Percentiles rank a stretch among this genome's conserved stretches.
Conservation (phyloP, 2,113 vertebrate genomes). For the Nyctibius bracteatus region DNA sequence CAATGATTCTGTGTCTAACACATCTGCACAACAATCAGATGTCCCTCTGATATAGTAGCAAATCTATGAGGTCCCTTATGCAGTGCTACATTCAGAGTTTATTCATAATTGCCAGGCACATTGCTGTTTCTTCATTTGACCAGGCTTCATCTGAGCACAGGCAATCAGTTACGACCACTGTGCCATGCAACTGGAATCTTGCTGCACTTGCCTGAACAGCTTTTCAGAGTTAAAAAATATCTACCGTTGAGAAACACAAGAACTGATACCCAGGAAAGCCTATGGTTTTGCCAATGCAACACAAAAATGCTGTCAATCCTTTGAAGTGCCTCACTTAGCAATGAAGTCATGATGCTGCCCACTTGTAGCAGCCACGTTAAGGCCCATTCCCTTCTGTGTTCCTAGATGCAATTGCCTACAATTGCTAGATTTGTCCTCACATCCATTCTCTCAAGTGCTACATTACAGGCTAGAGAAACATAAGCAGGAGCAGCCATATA, state of each 20-base stretch:
- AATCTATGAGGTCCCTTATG: slow-evolving; percentile 19
- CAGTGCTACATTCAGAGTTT: slow-evolving; percentile 16
- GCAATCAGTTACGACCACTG: slow-evolving; percentile 8
- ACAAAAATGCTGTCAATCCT: not conserved
- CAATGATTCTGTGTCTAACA: slow-evolving; percentile 17
- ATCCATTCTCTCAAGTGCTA: not conserved
- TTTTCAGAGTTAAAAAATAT: not conserved
- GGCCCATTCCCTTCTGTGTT: not conserved
- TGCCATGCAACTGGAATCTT: slow-evolving; percentile 26
- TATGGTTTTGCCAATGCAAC: not conserved
- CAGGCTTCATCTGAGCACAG: not conserved
- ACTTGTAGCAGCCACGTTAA: not conserved
- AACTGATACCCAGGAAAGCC: not conserved
- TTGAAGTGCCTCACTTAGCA: not conserved
- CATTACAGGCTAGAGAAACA: not conserved
- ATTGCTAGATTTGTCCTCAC: not conserved
- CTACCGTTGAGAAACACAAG: not conserved
- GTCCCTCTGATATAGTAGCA: not conserved
- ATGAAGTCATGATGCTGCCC: not conserved
- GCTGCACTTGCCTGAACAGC: slow-evolving; percentile 26
- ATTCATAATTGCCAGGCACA: slow-evolving; percentile 28
- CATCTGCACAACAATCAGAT: slow-evolving; percentile 49
- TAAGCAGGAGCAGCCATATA: not conserved
- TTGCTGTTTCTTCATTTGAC: not conserved
- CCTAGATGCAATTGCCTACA: not conserved